A percentile compares a stretch with the other conserved stretches of the same genome.
These are phyloP conservation scores for Thaumatotibia leucotreta DNA, from an alignment of 1,140 invertebrate species.

Conservation along the genomic window DNA sequence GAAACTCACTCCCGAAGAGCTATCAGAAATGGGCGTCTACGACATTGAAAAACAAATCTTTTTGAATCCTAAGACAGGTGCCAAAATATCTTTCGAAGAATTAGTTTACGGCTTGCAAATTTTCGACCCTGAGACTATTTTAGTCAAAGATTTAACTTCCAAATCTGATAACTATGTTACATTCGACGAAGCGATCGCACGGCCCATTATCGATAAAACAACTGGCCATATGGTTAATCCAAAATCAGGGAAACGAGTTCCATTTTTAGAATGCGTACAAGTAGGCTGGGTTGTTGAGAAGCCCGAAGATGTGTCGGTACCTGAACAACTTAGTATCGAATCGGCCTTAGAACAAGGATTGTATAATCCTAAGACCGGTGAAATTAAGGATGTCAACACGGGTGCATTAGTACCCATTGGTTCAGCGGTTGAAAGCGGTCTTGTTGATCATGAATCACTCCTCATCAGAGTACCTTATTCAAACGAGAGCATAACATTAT, in stretches of 20 bases:
- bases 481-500: slow-evolving; percentile 83
- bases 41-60: slow-evolving; percentile 86
- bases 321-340: slow-evolving; percentile 77
- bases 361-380: slow-evolving; percentile 80
- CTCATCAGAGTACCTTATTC: slow-evolving; percentile 82
- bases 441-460: slow-evolving; percentile 86
- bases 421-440: slow-evolving; percentile 83
- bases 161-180: slow-evolving; percentile 82
- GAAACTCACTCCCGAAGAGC: slow-evolving; percentile 79
- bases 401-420: slow-evolving; percentile 80
- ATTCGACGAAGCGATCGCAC: slow-evolving; percentile 85
- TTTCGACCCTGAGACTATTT: slow-evolving; percentile 85
- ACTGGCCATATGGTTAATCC: slow-evolving; percentile 90
- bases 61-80: slow-evolving; percentile 85
- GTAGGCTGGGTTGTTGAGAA: slow-evolving; percentile 82
- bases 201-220: slow-evolving; percentile 85
- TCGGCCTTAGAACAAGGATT: slow-evolving; percentile 82
- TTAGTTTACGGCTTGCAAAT: slow-evolving; percentile 85
- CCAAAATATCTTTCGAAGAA: slow-evolving; percentile 86
- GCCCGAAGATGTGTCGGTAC: slow-evolving; percentile 71
- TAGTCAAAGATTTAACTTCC: slow-evolving; percentile 86
- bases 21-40: slow-evolving; percentile 85
- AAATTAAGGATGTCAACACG: slow-evolving; percentile 80
- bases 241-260: slow-evolving; percentile 86
- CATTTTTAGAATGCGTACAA: slow-evolving; percentile 91